phyloP scores from a whole-genome alignment of 2,113 vertebrate genomes.

The Aegotheles bennettii region DNA sequence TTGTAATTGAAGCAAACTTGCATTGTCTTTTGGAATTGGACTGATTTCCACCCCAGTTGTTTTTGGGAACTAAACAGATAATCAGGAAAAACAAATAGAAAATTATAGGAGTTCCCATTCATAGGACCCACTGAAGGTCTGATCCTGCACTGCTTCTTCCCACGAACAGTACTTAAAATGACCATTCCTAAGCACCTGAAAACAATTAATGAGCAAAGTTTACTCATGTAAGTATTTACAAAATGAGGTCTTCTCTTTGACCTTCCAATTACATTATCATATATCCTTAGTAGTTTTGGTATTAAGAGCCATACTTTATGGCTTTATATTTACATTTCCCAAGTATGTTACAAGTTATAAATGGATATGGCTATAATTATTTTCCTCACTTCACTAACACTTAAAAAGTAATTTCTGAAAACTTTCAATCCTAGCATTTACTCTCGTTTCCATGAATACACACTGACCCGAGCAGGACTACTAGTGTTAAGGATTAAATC shows the following conservation, averaged over 20 bases:
- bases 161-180: not conserved
- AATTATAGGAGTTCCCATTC: not conserved
- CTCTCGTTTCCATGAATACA: not conserved
- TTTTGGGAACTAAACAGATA: constrained; percentile 41
- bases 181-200: not conserved
- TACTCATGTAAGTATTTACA: not conserved
- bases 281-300: not conserved
- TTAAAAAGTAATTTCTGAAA: not conserved
- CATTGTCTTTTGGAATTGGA: constrained; percentile 14
- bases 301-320: not conserved
- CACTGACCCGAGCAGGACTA: not conserved
- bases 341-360: not conserved
- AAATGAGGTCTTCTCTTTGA: not conserved
- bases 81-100: constrained; percentile 19
- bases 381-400: not conserved
- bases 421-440: not conserved
- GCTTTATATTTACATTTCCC: not conserved
- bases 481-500: not conserved
- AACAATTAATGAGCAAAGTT: not conserved
- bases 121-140: not conserved
- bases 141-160: not conserved
- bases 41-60: constrained; percentile 38
- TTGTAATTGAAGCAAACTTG: constrained; percentile 36
- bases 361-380: not conserved
- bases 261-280: not conserved